Conservation (phyloP, 2,797 vertebrate genomes). For the Hippocampus kuda region DNA sequence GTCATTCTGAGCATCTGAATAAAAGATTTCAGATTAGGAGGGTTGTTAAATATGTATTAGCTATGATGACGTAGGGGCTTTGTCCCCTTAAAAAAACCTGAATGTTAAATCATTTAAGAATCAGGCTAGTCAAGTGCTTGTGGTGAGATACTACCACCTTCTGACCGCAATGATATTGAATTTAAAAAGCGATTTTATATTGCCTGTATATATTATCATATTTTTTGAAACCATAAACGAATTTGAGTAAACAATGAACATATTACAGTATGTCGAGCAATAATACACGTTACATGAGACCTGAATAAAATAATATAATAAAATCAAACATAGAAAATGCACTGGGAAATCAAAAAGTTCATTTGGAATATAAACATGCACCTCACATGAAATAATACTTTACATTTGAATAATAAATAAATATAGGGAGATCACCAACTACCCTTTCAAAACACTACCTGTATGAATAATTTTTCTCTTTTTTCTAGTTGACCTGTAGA, state of each 20-base stretch:
- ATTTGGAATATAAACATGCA: too few relatives aligned
- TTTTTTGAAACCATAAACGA: not conserved
- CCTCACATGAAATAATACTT: not conserved
- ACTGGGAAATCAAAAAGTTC: not conserved
- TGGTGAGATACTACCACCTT: conserved; percentile 5
- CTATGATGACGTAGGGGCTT: not conserved
- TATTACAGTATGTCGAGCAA: not conserved
- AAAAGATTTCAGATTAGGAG: not conserved
- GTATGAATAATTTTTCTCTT: too few relatives aligned
- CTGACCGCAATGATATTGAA: not conserved
- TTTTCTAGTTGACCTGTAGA: too few relatives aligned
- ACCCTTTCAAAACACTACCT: too few relatives aligned
- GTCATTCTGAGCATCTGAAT: not conserved
- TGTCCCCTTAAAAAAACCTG: not conserved
- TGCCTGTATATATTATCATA: too few relatives aligned
- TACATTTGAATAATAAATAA: not conserved
- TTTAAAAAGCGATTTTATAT: not conserved
- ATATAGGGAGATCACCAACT: not conserved
- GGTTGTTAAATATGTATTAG: conserved; percentile 3
- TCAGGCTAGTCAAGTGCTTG: not conserved
- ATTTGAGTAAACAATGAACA: not conserved
- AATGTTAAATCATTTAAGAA: too few relatives aligned
- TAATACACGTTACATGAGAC: not conserved
- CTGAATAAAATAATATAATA: not conserved
- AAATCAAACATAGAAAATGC: not conserved